Conservation (phyloP, 2,113 vertebrate species). For the Brachyhypopomus occidentalis region DNA sequence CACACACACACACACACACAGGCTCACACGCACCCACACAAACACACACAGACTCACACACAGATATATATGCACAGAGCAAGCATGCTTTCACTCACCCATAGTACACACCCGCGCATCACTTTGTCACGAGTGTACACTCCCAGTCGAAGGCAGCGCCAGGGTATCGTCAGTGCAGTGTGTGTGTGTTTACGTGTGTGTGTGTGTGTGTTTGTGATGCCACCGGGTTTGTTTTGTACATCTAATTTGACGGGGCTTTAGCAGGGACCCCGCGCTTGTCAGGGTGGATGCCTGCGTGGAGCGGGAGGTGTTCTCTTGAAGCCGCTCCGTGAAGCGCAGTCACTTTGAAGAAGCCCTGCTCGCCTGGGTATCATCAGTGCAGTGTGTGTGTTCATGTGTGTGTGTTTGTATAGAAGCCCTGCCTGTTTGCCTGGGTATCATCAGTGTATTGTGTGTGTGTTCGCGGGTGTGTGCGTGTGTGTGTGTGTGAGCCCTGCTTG, state of each 20-base stretch:
- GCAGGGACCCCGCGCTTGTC: constrained; percentile 78
- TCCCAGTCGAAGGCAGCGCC: constrained; percentile 39
- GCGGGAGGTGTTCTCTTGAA: constrained; percentile 78
- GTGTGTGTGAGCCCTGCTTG: too few relatives aligned
- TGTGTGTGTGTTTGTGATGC: constrained; percentile 64
- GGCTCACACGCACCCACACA: constrained; percentile 19
- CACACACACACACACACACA: too few relatives aligned
- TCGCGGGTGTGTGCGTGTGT: too few relatives aligned
- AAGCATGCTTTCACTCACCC: constrained; percentile 38
- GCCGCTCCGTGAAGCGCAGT: constrained; percentile 71
- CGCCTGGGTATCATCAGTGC: constrained; percentile 50
- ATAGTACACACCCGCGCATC: constrained; percentile 37
- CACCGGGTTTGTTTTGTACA: constrained; percentile 77
- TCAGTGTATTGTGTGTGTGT: too few relatives aligned
- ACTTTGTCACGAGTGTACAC: constrained; percentile 44
- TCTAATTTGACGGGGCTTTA: constrained; percentile 82
- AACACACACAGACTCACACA: not conserved
- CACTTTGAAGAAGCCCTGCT: constrained; percentile 71
- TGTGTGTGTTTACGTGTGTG: constrained; percentile 13
- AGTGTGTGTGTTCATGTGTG: not conserved
- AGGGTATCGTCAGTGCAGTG: constrained; percentile 7
- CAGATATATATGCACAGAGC: constrained; percentile 32
- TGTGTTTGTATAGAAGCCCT: too few relatives aligned
- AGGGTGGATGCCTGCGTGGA: constrained; percentile 75
- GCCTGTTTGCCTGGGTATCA: too few relatives aligned